Conservation (phyloP, 2,113 vertebrate genomes). For the Gopherus evgoodei region DNA sequence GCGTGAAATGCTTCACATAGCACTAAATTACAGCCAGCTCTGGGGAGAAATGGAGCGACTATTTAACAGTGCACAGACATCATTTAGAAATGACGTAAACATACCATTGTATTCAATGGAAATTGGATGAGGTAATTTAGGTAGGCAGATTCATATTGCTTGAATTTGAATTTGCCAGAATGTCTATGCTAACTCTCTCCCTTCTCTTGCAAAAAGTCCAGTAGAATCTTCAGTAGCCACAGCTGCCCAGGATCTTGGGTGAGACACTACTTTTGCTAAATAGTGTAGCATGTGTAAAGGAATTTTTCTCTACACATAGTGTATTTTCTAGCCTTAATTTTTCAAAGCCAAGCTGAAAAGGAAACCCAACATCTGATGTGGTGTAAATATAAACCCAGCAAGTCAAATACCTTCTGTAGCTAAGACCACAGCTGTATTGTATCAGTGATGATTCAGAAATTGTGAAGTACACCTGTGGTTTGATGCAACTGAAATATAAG, state of each 20-base stretch:
- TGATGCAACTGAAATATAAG: background rate
- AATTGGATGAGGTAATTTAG: background rate
- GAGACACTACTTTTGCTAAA: background rate
- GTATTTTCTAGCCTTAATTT: background rate
- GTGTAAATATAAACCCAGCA: background rate
- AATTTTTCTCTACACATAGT: background rate
- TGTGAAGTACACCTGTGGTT: background rate
- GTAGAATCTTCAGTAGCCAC: background rate
- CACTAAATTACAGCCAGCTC: background rate
- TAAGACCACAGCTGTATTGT: background rate
- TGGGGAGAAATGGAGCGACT: background rate
- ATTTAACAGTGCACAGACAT: background rate
- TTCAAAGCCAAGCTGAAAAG: background rate
- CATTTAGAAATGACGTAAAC: background rate
- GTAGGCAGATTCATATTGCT: background rate
- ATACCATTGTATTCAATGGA: background rate
- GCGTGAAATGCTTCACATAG: background rate
- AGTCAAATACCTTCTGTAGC: background rate
- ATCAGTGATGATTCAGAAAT: background rate
- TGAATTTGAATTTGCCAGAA: background rate
- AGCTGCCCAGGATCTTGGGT: background rate
- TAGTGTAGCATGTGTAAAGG: background rate
- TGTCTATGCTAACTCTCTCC: background rate
- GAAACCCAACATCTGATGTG: background rate
- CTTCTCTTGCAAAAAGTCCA: background rate